phyloP scores from a whole-genome alignment of 2,797 vertebrate species.

The Melanotaenia parkinsoni region DNA sequence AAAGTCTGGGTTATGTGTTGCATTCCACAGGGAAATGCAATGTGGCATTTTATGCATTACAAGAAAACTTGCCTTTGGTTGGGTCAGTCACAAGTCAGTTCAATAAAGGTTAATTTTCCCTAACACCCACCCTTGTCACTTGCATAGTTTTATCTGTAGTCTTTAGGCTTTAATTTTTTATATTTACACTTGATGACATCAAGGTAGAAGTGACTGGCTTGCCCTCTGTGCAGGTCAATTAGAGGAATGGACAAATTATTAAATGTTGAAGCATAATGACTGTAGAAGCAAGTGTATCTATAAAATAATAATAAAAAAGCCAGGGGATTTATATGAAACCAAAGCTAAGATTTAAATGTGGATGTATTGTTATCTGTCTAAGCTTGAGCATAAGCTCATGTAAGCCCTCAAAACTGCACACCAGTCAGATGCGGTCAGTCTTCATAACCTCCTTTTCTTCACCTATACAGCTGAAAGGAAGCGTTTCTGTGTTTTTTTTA shows the following conservation, averaged over 20 bases:
- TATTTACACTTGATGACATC: slow-evolving; percentile 45
- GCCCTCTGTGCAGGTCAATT: background rate
- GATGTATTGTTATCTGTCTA: background rate
- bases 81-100: background rate
- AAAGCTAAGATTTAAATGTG: too few relatives aligned
- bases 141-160: slow-evolving; percentile 36
- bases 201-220: slow-evolving; percentile 15
- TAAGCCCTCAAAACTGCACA: background rate
- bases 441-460: background rate
- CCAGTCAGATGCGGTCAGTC: background rate
- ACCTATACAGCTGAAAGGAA: slow-evolving; percentile 5
- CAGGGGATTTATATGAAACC: too few relatives aligned
- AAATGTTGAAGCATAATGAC: background rate
- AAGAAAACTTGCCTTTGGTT: slow-evolving; percentile 2
- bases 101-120: slow-evolving; percentile 27
- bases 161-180: slow-evolving; percentile 48
- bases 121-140: slow-evolving; percentile 11
- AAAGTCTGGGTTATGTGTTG: too few relatives aligned
- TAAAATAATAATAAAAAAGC: background rate
- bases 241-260: slow-evolving; percentile 7
- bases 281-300: background rate
- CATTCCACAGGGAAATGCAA: background rate
- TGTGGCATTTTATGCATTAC: slow-evolving; percentile 4
- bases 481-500: slow-evolving; percentile 10
- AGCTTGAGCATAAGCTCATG: background rate